Conservation (phyloP, 2,113 vertebrate genomes). For the Oreochromis tanganicae region DNA sequence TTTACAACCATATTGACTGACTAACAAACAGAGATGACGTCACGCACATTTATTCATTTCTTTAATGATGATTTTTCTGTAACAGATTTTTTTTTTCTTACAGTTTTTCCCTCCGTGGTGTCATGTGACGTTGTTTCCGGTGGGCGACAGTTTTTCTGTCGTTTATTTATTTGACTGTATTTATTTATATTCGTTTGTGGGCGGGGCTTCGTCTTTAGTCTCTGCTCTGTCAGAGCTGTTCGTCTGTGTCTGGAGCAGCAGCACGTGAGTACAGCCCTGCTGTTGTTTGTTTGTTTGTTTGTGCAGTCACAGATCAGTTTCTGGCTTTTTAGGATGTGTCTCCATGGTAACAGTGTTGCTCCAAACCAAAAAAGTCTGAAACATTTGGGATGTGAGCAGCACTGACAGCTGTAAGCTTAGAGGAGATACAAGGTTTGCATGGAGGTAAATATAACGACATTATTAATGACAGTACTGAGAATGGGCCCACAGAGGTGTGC, state of each 20-base stretch:
- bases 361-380: accelerated
- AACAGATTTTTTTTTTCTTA: neutral
- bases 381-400: neutral
- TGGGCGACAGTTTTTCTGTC: neutral
- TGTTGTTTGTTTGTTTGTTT: neutral
- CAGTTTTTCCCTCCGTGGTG: neutral
- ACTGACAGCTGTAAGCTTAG: neutral
- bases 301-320: neutral
- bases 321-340: neutral
- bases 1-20: neutral
- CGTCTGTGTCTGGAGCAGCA: neutral
- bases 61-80: neutral
- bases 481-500: neutral
- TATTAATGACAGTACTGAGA: neutral
- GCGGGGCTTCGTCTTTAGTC: neutral
- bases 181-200: neutral
- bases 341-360: neutral
- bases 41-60: neutral
- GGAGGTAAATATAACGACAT: neutral
- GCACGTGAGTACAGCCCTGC: neutral
- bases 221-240: neutral
- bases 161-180: neutral
- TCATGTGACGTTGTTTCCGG: neutral
- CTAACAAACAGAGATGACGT: neutral
- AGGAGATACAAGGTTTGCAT: neutral